Conservation (phyloP, 1,140 invertebrate species). For the Brachionus manjavacas region DNA sequence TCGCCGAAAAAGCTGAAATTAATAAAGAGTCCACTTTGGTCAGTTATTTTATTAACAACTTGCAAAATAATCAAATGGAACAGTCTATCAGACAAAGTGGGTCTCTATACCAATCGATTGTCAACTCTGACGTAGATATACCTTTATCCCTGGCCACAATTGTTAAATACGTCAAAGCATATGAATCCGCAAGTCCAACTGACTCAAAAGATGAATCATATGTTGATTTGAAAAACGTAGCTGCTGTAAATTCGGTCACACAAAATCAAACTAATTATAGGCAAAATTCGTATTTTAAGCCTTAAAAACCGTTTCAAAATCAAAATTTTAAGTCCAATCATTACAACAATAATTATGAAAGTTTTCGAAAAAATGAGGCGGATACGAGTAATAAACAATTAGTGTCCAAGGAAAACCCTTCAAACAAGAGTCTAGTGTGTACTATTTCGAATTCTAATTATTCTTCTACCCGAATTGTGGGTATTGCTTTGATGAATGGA, state of each 20-base stretch:
- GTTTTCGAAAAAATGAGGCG: background rate
- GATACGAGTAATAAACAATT: background rate
- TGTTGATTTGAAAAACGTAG: background rate
- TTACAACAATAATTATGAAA: background rate
- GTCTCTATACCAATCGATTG: background rate
- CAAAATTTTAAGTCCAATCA: background rate
- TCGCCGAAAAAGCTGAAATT: background rate
- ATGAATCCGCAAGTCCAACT: background rate
- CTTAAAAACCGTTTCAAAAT: background rate
- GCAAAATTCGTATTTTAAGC: background rate
- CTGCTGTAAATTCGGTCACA: background rate
- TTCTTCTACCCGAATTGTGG: too few species aligned
- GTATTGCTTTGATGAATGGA: background rate
- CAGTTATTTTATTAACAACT: background rate
- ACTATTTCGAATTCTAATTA: too few species aligned
- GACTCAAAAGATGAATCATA: background rate
- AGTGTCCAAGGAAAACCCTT: too few species aligned
- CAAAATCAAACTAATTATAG: background rate
- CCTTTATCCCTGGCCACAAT: background rate
- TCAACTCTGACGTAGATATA: background rate
- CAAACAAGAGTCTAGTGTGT: too few species aligned
- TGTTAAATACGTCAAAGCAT: background rate
- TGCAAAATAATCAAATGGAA: background rate
- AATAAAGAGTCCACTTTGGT: background rate
- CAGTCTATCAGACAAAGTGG: background rate